Conservation (phyloP, 2,113 vertebrate species). For the Petaurus breviceps region DNA sequence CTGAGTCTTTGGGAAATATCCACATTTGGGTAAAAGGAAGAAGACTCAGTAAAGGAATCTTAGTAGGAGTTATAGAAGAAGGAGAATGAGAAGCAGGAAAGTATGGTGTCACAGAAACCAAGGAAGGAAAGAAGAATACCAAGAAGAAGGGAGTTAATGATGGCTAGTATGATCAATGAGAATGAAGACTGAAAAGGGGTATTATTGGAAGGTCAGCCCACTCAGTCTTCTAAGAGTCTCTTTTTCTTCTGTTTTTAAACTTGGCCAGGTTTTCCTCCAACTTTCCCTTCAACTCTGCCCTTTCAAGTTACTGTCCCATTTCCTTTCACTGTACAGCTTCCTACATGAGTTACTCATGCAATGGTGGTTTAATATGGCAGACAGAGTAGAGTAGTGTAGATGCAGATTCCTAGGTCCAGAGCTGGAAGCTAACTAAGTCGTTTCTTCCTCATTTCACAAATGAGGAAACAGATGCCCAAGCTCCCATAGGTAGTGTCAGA, state of each 20-base stretch:
- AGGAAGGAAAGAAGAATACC: neutral
- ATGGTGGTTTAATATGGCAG: neutral
- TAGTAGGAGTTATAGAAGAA: neutral
- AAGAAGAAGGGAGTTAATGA: neutral
- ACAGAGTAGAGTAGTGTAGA: neutral
- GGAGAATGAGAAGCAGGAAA: neutral
- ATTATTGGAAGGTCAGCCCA: neutral
- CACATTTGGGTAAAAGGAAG: neutral
- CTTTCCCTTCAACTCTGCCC: neutral
- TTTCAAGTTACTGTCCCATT: neutral
- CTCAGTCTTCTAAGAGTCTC: neutral
- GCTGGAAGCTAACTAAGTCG: neutral
- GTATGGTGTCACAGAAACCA: neutral
- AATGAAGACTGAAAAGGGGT: neutral
- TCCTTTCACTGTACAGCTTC: neutral
- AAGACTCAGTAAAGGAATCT: neutral
- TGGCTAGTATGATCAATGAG: neutral
- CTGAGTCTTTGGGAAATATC: neutral
- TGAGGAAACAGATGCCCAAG: neutral
- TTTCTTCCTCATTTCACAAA: too few species aligned
- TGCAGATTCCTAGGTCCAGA: neutral
- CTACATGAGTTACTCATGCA: neutral
- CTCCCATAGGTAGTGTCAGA: neutral
- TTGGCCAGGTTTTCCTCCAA: neutral
- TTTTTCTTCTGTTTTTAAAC: neutral